Base-by-base conservation (phyloP, 1,140 invertebrate genomes). In the Matsumurasca onukii region DNA sequence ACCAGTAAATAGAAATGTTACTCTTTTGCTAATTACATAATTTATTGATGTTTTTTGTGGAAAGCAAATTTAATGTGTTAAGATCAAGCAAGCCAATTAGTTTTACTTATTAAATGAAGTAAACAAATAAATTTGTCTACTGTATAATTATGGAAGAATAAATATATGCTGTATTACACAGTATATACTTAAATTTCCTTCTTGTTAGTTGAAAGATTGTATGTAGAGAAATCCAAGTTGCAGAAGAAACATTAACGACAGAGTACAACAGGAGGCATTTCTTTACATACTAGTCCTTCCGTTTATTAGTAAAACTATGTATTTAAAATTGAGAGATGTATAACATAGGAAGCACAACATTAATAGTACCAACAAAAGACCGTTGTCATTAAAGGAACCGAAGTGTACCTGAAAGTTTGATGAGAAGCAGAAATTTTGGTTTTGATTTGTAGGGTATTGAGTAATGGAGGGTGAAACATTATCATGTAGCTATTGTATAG, bases 311-410 rank as follows among this genome's bases (percentile, higher is more conserved):
- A 59, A 59, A 59, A 59, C 55, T 59, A 59, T 59, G 55, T 59
- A 59, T 59, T 39, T 59, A 59, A 59, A 59, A 59, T 59, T 59
- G 55, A 59, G 55, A 59, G 39, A 45, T 65, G 62, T 65, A 65
- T 65, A 65, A 65, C 62, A 65, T 65, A 65, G 62, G 62, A 65
- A 65, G 62, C 62, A 65, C 62, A 65, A 45, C 39, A 65, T 65
- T 45, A 65, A 48, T 65, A 65, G 62, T 65, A 65, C 31, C 39
- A 65, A 65, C 62, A 48, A 65, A 65, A 65, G 62, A 65, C 62
- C 62, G 62, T 65, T 65, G 62, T 65, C 25, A 45, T 65, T 27
- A 45, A 65, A 65, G 62, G 62, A 65, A 65, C 62, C 62, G 15
- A 25, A 65, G 31, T 45, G 62, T 65, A 45, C 48, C 39, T n/a